Evolutionary conservation across 1,140 invertebrate genomes (phyloP).

Genomic region (Cherax destructor): DNA sequence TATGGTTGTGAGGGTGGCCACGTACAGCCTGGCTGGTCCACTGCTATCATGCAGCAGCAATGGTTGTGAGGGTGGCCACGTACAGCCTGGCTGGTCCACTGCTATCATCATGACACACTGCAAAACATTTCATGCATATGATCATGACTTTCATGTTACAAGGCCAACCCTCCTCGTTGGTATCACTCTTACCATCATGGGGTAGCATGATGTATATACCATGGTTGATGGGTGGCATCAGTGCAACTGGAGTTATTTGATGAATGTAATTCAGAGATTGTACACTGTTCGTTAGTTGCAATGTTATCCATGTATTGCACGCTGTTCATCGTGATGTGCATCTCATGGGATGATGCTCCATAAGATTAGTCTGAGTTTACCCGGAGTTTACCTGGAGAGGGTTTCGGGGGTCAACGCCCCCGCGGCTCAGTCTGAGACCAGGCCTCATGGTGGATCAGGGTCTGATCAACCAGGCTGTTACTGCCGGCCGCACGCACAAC

Average conservation of each 20-base stretch:
- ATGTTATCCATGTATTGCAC: slow-evolving; percentile 57
- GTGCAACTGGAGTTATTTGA: slow-evolving; percentile 5
- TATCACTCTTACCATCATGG: slow-evolving; percentile 54
- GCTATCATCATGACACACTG: slow-evolving; percentile 97
- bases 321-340: slow-evolving; percentile 65
- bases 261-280: slow-evolving; percentile 50
- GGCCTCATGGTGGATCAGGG: too few species aligned
- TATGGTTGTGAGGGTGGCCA: slow-evolving; percentile 84
- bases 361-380: too few species aligned
- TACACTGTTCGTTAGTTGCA: slow-evolving; percentile 62
- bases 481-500: too few species aligned
- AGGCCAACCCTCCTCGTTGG: slow-evolving; percentile 80
- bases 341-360: background rate
- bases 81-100: slow-evolving; percentile 93
- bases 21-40: too few species aligned
- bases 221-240: slow-evolving; percentile 32
- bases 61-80: too few species aligned
- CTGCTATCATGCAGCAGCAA: too few species aligned
- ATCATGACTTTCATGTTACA: slow-evolving; percentile 96
- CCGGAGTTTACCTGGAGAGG: too few species aligned
- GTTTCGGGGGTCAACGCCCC: too few species aligned
- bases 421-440: too few species aligned
- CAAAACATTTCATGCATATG: slow-evolving; percentile 95
- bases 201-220: slow-evolving; percentile 33
- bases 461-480: too few species aligned